phyloP scores from a whole-genome alignment of 92 coral and sea anemone genomes.

The Porites cylindrica region DNA sequence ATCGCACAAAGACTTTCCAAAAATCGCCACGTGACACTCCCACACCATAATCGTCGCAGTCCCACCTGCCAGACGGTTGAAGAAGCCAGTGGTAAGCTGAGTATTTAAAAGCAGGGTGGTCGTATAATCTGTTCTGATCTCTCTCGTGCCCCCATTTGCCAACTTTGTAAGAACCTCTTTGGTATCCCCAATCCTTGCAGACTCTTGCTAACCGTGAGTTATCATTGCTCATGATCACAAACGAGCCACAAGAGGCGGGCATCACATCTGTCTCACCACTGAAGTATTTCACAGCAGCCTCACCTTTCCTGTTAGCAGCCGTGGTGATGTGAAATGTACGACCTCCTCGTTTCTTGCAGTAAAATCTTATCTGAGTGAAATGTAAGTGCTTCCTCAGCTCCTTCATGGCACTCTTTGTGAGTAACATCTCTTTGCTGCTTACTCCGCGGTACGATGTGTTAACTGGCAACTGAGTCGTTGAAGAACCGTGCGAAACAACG shows the following conservation, averaged over 20 bases:
- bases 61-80: too few species aligned
- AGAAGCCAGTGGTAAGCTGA: too few species aligned
- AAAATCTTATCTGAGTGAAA: conserved; percentile 29
- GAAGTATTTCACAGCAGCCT: not conserved
- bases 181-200: conserved; percentile 18
- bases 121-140: not conserved
- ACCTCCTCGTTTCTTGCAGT: conserved; percentile 1
- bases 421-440: conserved; percentile 2
- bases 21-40: too few species aligned
- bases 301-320: conserved; percentile 8
- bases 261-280: not conserved
- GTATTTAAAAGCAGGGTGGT: conserved; percentile 27
- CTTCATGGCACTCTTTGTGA: conserved; percentile 3
- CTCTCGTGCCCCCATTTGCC: not conserved
- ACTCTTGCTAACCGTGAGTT: conserved; percentile 2
- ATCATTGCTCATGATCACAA: conserved; percentile 3
- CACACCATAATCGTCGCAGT: too few species aligned
- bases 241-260: conserved; percentile 25
- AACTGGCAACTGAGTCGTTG: not conserved
- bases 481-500: not conserved
- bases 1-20: too few species aligned
- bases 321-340: conserved; percentile 32
- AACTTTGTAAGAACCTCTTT: not conserved
- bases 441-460: conserved; percentile 19
- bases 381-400: not conserved